Percentiles rank a stretch among this genome's conserved stretches.
These are phyloP conservation scores for Orientallactaga bullata DNA, from an alignment of 2,113 vertebrate genomes.

Conservation along the genomic window DNA sequence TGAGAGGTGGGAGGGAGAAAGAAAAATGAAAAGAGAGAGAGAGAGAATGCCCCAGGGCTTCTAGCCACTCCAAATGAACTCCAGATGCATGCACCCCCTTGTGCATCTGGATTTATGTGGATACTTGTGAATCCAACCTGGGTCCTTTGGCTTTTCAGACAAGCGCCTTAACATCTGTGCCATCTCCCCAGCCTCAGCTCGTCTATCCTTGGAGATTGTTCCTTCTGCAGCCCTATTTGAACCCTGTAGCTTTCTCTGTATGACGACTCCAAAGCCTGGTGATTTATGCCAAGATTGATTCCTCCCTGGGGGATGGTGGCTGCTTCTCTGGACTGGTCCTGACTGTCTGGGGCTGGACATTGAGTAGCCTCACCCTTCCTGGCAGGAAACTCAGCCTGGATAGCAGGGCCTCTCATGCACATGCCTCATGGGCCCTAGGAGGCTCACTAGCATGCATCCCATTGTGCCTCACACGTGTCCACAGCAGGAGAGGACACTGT, in stretches of 20 bases:
- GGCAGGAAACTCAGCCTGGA: neutral
- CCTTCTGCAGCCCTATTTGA: neutral
- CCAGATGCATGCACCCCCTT: too few relatives aligned
- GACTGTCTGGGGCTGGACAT: neutral
- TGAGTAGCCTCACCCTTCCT: neutral
- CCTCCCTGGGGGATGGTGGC: neutral
- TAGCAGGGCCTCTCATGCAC: neutral
- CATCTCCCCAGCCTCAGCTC: too few relatives aligned
- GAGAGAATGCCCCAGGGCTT: too few relatives aligned
- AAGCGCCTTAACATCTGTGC: neutral
- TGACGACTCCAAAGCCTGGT: neutral
- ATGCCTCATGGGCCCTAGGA: neutral
- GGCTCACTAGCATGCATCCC: neutral
- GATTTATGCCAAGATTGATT: neutral
- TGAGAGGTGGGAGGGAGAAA: too few relatives aligned
- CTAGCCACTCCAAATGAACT: too few relatives aligned
- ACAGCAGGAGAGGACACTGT: too few relatives aligned
- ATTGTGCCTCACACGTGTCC: fast-evolving
- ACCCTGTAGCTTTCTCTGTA: neutral
- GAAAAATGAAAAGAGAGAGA: too few relatives aligned
- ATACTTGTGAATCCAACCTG: too few relatives aligned
- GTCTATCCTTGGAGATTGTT: neutral
- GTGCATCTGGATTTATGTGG: too few relatives aligned
- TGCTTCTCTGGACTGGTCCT: neutral
- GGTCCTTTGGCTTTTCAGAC: too few relatives aligned